phyloP scores from a whole-genome alignment of 2,888 invertebrate genomes.

The Himalopsyche tibetana region DNA sequence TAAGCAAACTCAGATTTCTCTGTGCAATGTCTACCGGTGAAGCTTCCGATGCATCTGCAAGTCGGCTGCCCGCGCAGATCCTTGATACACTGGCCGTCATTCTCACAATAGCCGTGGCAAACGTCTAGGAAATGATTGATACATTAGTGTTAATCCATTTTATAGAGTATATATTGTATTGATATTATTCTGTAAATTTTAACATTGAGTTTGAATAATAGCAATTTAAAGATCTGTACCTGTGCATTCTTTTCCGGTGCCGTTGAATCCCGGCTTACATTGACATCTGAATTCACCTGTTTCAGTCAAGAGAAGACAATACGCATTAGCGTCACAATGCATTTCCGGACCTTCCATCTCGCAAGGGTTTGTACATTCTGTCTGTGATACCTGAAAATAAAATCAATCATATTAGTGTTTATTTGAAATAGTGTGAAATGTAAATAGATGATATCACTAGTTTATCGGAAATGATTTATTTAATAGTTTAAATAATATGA shows the following conservation, averaged over 20 bases:
- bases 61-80: constrained; percentile 89
- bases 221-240: constrained; percentile 70
- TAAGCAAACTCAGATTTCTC: constrained; percentile 97
- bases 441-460: not conserved
- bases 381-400: constrained; percentile 81
- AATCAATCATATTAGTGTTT: constrained; percentile 22
- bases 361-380: constrained; percentile 94
- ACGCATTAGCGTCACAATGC: constrained; percentile 91
- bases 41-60: constrained; percentile 93
- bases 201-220: too few relatives aligned
- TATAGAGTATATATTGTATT: not conserved
- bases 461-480: too few relatives aligned
- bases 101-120: constrained; percentile 91
- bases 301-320: constrained; percentile 89
- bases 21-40: constrained; percentile 91
- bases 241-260: constrained; percentile 87
- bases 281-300: constrained; percentile 92
- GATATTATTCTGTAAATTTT: too few relatives aligned
- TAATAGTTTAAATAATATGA: not conserved
- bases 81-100: constrained; percentile 92
- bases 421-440: not conserved
- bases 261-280: constrained; percentile 95
- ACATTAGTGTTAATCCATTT: not conserved
- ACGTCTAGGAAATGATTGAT: constrained; percentile 78
- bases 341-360: constrained; percentile 88